These are phyloP conservation scores for Grammomys surdaster DNA, from an alignment of 2,113 vertebrate genomes.

Conservation along the genomic window DNA sequence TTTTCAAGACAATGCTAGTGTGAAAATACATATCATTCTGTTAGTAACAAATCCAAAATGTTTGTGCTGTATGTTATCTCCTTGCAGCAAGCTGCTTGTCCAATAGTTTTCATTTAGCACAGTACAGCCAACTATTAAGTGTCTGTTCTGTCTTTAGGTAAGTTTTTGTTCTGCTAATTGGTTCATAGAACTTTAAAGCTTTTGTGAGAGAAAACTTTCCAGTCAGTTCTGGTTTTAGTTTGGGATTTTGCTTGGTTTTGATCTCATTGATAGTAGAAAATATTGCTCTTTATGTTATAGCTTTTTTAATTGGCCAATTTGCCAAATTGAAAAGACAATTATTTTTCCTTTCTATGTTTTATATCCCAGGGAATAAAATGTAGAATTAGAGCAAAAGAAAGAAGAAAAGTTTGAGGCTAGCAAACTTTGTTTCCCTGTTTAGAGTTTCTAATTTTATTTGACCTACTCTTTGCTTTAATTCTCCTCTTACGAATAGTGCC, in stretches of 20 bases:
- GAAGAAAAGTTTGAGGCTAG: conserved; percentile 5
- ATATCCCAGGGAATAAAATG: neutral
- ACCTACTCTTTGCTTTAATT: conserved; percentile 14
- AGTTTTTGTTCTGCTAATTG: conserved; percentile 86
- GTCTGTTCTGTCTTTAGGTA: conserved; percentile 42
- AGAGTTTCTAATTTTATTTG: conserved; percentile 5
- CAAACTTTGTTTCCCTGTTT: conserved; percentile 14
- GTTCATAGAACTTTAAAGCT: conserved; percentile 83
- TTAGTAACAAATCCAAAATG: conserved; percentile 43
- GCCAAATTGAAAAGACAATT: conserved; percentile 27
- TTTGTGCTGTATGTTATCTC: neutral
- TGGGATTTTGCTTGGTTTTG: neutral
- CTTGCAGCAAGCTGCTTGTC: conserved; percentile 47
- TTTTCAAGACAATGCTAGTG: conserved; percentile 48
- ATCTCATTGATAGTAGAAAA: conserved; percentile 34
- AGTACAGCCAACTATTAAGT: conserved; percentile 16
- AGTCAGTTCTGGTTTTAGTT: conserved; percentile 65
- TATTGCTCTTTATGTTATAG: conserved; percentile 18
- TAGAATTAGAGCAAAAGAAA: conserved; percentile 48
- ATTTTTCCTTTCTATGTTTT: neutral
- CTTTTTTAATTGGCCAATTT: conserved; percentile 45
- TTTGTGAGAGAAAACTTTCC: conserved; percentile 81
- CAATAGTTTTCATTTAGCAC: conserved; percentile 48
- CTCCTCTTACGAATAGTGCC: conserved; percentile 11
- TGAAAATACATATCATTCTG: conserved; percentile 40